Conservation (phyloP, 2,888 invertebrate species). For the Ochropacha duplaris region DNA sequence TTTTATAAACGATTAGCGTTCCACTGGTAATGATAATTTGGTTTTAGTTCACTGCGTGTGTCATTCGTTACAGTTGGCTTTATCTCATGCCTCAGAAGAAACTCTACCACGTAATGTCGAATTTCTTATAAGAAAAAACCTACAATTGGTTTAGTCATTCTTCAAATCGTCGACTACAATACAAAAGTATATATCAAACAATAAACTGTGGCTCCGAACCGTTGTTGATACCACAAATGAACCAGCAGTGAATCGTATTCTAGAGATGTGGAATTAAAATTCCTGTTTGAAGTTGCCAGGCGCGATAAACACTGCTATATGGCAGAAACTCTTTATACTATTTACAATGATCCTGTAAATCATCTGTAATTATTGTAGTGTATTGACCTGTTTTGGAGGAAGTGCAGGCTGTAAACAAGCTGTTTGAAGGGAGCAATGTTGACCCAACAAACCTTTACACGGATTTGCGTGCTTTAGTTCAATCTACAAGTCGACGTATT, state of each 20-base stretch:
- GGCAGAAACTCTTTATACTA: slow-evolving; percentile 24
- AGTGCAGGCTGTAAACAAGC: no score
- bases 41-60: slow-evolving; percentile 4
- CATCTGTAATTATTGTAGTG: slow-evolving; percentile 13
- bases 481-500: no score
- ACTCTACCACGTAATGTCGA: slow-evolving; percentile 10
- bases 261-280: slow-evolving; percentile 26
- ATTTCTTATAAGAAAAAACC: slow-evolving; percentile 8
- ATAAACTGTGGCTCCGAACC: slow-evolving; percentile 39
- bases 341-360: slow-evolving; percentile 21
- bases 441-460: no score
- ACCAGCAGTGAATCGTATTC: slow-evolving; percentile 30
- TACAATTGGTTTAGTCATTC: slow-evolving; percentile 6
- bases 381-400: no score
- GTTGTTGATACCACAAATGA: slow-evolving; percentile 35
- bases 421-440: no score
- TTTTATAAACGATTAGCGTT: no score
- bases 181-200: slow-evolving; percentile 30
- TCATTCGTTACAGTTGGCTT: slow-evolving; percentile 13
- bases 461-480: no score
- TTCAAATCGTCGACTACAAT: slow-evolving; percentile 12
- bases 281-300: slow-evolving; percentile 13
- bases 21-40: no score
- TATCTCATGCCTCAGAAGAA: slow-evolving; percentile 10
- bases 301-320: slow-evolving; percentile 24